Percentiles rank a stretch among this genome's conserved stretches.
phyloP scores from a whole-genome alignment of 2,888 invertebrate genomes.

The Rotaria socialis region DNA sequence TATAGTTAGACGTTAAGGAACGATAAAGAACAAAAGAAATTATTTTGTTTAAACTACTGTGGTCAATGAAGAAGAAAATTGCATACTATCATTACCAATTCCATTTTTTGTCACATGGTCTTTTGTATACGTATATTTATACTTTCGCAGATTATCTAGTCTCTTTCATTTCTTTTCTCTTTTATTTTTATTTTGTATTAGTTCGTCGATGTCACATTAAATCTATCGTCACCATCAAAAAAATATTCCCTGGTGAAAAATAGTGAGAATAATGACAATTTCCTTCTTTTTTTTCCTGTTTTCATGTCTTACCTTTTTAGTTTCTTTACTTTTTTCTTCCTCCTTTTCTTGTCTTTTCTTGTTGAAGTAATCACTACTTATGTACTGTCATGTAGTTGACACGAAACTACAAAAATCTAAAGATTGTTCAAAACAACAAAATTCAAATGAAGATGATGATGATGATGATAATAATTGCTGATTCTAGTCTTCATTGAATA shows the following conservation, averaged over 20 bases:
- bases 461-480: background rate
- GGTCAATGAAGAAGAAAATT: constrained; percentile 8
- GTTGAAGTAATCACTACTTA: background rate
- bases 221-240: background rate
- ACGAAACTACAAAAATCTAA: background rate
- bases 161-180: background rate
- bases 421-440: background rate
- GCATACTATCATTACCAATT: background rate
- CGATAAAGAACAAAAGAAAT: background rate
- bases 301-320: background rate
- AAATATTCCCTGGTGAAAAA: background rate
- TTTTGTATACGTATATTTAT: background rate
- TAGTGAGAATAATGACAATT: constrained; percentile 10
- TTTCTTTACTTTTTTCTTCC: background rate
- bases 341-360: background rate
- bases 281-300: background rate
- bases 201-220: background rate
- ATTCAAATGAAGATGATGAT: background rate
- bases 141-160: background rate
- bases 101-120: background rate
- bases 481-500: background rate
- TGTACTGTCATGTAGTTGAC: background rate
- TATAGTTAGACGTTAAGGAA: background rate
- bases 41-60: background rate
- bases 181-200: background rate